These are phyloP conservation scores for Neomonachus schauinslandi DNA, from an alignment of 2,113 vertebrate species.

Conservation along the genomic window DNA sequence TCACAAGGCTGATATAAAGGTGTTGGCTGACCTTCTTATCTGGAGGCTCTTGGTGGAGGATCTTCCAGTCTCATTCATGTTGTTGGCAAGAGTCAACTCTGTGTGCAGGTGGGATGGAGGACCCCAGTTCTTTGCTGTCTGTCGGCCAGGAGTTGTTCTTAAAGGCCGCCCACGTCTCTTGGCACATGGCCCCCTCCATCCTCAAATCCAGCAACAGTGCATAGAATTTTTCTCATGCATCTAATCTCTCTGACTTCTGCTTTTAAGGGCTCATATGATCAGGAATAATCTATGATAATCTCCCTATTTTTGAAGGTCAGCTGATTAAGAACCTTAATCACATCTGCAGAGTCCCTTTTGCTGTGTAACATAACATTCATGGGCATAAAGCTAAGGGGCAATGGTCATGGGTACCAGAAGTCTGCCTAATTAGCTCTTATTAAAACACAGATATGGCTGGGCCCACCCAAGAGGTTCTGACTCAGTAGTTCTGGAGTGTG, in stretches of 20 bases:
- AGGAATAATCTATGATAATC: slow-evolving; percentile 3
- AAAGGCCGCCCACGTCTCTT: not conserved
- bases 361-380: not conserved
- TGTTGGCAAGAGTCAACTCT: not conserved
- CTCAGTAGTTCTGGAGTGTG: not conserved
- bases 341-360: not conserved
- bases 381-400: not conserved
- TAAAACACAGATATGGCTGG: not conserved
- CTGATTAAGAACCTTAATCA: not conserved
- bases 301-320: not conserved
- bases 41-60: not conserved
- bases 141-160: not conserved
- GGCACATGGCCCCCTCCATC: not conserved
- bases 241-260: not conserved
- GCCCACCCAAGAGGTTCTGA: not conserved
- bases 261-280: not conserved
- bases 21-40: not conserved
- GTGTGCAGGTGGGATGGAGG: not conserved
- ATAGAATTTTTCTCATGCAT: not conserved
- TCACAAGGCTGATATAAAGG: not conserved
- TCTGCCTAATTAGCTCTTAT: not conserved
- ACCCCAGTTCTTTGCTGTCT: not conserved
- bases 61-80: not conserved
- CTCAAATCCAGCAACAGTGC: not conserved
- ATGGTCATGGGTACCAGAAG: not conserved